These are phyloP conservation scores for Acanthosepion esculentum DNA, from an alignment of 2,888 invertebrate species.

Conservation along the genomic window DNA sequence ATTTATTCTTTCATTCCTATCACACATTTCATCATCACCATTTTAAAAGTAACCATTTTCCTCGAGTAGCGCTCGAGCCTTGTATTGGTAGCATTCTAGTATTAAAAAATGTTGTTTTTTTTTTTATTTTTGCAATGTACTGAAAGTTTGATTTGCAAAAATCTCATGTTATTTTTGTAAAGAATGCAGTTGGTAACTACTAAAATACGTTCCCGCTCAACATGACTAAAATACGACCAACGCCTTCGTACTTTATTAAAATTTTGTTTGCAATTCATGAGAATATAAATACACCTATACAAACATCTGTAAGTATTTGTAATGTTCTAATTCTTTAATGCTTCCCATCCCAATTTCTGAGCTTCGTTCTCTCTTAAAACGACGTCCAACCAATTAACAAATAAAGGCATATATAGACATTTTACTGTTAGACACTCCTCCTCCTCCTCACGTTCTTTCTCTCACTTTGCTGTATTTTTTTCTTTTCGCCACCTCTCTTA, in stretches of 20 bases:
- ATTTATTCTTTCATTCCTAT: too few species aligned
- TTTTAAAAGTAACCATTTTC: too few species aligned
- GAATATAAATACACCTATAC: neutral
- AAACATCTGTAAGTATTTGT: neutral
- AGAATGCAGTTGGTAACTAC: neutral
- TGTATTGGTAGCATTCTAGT: too few species aligned
- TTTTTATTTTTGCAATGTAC: neutral
- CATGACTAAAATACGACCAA: neutral
- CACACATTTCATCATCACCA: too few species aligned
- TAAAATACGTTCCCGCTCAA: neutral
- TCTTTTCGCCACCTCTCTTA: neutral
- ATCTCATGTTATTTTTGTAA: neutral
- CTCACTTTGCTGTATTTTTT: neutral
- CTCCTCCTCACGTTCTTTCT: neutral
- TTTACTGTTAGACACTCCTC: too few species aligned
- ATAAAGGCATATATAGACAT: too few species aligned
- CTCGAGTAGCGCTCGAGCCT: too few species aligned
- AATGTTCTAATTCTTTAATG: neutral
- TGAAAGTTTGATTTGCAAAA: too few species aligned
- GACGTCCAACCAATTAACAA: too few species aligned
- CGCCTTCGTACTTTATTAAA: neutral
- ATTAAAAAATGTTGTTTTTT: neutral
- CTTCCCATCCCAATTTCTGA: too few species aligned
- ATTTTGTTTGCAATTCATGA: neutral
- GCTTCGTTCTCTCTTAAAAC: neutral